Evolutionary conservation across 2,888 invertebrate genomes (phyloP), one percentile per base, ranked within the genome.

Genomic region (Chromoteleia sp.): DNA sequence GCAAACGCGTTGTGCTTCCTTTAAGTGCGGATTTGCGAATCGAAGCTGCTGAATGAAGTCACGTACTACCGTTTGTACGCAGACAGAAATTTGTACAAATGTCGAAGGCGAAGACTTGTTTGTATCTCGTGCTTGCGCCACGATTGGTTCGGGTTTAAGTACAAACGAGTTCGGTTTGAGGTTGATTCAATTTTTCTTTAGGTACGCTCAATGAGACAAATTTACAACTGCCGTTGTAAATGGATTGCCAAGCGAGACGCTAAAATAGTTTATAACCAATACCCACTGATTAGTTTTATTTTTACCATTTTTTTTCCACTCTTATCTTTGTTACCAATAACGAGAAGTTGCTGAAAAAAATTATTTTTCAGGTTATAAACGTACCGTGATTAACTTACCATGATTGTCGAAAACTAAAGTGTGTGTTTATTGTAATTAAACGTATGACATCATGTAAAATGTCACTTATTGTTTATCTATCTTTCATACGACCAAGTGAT

Each of bases 341-440:
- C 61, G 43, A 43, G 43, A 45, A 61, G 30, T 36, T 8, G 29
- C 43, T 43, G 41, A 45, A 19, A 19, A 29, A 29, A 43, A 61
- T 45, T 61, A 39, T 21, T 67, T 67, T 67, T 52, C 67, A 67
- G 67, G 67, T 54, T 29, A 45, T 17, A 15, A 58, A 56, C 71
- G 29, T 39, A 39, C 39, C 71, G 71, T 58, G 58, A 70, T 70
- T 70, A 70, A 70, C 70, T 58, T 19, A 41, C 10, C 39, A 50
- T 36, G 17, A n/a, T 61, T 61, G 29, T 30, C 45, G 61, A 61
- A 45, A 43, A 7, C 61, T 45, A 41, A 52, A 70, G 43, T 70
- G 70, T 70, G 70, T 70, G 70, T 70, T 48, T 33, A 70, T 48
- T 70, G 70, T 58, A 70, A 70, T 70, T 70, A 45, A 48, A 68